Conservation (phyloP, 2,797 vertebrate genomes). For the Acrocephalus scirpaceus region DNA sequence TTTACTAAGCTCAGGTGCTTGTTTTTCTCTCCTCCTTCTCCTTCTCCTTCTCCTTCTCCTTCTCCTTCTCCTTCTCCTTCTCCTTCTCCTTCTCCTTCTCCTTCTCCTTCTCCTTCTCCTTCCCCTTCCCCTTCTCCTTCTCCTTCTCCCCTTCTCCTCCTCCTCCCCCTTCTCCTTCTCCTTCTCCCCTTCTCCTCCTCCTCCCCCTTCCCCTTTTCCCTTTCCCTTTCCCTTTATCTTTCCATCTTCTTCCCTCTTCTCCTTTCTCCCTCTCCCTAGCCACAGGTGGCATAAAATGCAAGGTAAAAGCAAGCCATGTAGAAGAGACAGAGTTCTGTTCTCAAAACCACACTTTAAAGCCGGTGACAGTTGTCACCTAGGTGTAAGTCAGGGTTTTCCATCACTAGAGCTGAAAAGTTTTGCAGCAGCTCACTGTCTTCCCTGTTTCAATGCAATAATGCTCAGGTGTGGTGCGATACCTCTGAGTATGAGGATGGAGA, state of each 20-base stretch:
- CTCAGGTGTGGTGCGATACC: neutral
- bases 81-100: rapidly evolving
- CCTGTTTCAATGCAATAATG: neutral
- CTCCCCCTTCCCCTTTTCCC: no score
- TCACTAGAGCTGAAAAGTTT: neutral
- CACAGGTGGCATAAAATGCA: neutral
- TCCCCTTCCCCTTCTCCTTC: no score
- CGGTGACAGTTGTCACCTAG: neutral
- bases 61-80: no score
- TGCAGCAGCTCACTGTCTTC: neutral
- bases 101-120: no score
- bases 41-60: rapidly evolving
- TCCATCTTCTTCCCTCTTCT: no score
- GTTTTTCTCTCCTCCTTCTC: neutral
- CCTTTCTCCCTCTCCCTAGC: neutral
- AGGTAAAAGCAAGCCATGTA: neutral
- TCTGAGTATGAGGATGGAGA: neutral
- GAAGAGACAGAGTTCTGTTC: neutral
- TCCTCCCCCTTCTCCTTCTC: no score
- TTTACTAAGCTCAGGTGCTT: neutral
- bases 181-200: no score
- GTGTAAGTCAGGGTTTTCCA: neutral
- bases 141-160: no score
- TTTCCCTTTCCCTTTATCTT: no score
- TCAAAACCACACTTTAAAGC: neutral